A percentile compares a stretch with the other conserved stretches of the same genome.
phyloP scores from a whole-genome alignment of 2,888 invertebrate genomes.

The Drosophila siamana region DNA sequence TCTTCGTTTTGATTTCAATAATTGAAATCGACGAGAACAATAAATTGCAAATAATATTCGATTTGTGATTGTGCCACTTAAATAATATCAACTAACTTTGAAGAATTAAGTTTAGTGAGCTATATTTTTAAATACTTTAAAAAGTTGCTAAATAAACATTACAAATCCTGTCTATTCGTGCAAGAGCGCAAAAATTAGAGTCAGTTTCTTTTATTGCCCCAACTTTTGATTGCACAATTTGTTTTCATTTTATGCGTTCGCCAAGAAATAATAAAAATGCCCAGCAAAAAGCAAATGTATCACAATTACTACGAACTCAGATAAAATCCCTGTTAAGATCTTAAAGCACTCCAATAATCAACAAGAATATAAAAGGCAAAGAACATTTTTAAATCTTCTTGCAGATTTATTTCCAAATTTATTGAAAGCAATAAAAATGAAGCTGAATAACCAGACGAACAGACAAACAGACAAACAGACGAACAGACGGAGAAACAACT shows the following conservation, averaged over 20 bases:
- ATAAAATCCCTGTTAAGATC: conserved; percentile 4
- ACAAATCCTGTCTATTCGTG: too few species aligned
- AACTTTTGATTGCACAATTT: conserved; percentile 7
- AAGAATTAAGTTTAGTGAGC: too few species aligned
- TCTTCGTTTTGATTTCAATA: conserved; percentile 42
- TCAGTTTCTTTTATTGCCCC: not conserved
- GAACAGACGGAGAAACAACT: conserved; percentile 37
- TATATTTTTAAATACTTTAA: not conserved
- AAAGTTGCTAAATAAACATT: too few species aligned
- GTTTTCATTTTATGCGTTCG: not conserved
- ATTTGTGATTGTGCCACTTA: not conserved
- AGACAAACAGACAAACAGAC: conserved; percentile 35
- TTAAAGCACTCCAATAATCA: not conserved
- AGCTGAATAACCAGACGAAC: conserved; percentile 39
- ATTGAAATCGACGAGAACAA: conserved; percentile 32
- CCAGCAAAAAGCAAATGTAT: not conserved
- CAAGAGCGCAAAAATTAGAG: too few species aligned
- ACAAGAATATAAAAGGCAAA: not conserved
- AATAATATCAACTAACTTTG: too few species aligned
- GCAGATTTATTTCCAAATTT: conserved; percentile 7
- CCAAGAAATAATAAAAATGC: not conserved
- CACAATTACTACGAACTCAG: not conserved
- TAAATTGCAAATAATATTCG: not conserved
- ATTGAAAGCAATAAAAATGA: conserved; percentile 21
- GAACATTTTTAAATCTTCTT: not conserved